Evolutionary conservation across 2,888 invertebrate genomes (phyloP).

Genomic region (Coenonympha arcania): DNA sequence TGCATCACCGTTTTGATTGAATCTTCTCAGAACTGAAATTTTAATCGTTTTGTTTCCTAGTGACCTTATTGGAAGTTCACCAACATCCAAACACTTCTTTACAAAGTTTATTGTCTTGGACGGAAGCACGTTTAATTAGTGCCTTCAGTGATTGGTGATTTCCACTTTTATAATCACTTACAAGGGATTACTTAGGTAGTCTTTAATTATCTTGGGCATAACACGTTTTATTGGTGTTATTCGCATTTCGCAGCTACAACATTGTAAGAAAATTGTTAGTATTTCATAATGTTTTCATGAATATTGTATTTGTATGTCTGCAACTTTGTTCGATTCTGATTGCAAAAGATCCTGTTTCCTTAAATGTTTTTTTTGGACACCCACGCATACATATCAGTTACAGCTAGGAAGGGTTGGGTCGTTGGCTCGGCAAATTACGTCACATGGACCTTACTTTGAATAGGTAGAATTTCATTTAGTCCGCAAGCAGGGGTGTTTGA

Average conservation of each 20-base stretch:
- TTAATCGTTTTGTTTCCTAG: slow-evolving; percentile 1
- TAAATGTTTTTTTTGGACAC: background rate
- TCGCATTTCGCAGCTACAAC: background rate
- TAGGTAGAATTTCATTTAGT: too few species aligned
- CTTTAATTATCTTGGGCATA: background rate
- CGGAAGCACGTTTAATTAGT: background rate
- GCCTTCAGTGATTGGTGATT: background rate
- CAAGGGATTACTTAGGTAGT: background rate
- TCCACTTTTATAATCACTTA: background rate
- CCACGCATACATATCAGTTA: background rate
- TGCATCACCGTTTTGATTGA: slow-evolving; percentile 11
- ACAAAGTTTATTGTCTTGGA: background rate
- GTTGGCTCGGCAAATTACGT: slow-evolving; percentile 1
- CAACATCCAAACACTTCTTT: too few species aligned
- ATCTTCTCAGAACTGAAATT: slow-evolving; percentile 4
- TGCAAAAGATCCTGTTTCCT: background rate
- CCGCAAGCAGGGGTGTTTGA: too few species aligned
- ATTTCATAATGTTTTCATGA: background rate
- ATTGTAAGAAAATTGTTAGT: background rate
- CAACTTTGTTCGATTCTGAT: background rate
- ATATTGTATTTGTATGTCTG: background rate
- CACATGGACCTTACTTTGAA: too few species aligned
- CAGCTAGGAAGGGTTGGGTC: background rate
- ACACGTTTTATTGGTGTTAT: background rate
- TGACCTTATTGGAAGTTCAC: slow-evolving; percentile 1